Evolutionary conservation across 1,140 invertebrate genomes (phyloP).

Genomic region (Melipona quadrifasciata): DNA sequence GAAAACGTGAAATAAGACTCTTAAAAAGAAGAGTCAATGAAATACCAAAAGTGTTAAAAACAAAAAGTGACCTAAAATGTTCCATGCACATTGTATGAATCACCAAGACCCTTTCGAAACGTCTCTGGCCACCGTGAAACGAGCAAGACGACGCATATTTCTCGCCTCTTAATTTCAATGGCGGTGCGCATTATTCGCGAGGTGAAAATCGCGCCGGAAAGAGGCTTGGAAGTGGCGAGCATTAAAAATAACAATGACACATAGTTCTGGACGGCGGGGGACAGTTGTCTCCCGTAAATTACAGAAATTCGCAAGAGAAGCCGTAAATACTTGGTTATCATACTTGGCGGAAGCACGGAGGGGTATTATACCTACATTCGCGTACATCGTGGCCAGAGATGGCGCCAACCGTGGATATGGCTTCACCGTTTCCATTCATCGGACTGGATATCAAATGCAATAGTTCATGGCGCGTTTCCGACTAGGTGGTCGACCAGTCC

Average conservation of each 20-base stretch:
- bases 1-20: no score
- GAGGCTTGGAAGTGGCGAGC: neutral
- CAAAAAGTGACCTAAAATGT: no score
- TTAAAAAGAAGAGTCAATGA: no score
- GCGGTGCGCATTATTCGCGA: no score
- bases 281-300: constrained; percentile 72
- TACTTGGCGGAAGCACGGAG: constrained; percentile 76
- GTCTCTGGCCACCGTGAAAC: neutral
- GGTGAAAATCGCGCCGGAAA: neutral
- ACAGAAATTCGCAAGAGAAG: constrained; percentile 73
- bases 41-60: no score
- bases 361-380: constrained; percentile 75
- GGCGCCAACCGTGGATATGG: constrained; percentile 65
- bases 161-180: neutral
- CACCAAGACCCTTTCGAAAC: no score
- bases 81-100: no score
- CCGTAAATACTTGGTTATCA: constrained; percentile 81
- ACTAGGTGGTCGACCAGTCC: constrained; percentile 68
- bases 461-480: constrained; percentile 71
- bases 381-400: constrained; percentile 64
- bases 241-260: constrained; percentile 43
- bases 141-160: neutral
- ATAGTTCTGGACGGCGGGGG: constrained; percentile 30
- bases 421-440: constrained; percentile 73
- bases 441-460: constrained; percentile 72